Evolutionary conservation across 2,797 vertebrate genomes (phyloP).

Genomic region (Acrossocheilus wenchowensis): DNA sequence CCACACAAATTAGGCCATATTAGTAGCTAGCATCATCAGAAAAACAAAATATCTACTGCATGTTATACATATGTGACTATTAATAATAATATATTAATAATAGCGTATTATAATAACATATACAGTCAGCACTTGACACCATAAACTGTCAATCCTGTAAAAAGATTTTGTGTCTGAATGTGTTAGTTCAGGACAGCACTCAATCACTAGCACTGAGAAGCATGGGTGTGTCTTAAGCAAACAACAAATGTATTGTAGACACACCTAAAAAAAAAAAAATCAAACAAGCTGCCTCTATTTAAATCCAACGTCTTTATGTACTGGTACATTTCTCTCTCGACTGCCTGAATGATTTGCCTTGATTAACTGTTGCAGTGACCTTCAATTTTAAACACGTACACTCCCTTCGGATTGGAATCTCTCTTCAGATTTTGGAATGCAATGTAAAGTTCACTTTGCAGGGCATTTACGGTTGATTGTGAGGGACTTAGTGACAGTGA

Average conservation of each 20-base stretch:
- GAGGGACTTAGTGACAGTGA: neutral
- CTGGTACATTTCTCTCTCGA: neutral
- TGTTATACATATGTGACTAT: too few relatives aligned
- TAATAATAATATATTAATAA: too few relatives aligned
- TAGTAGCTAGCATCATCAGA: neutral
- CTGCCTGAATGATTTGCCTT: neutral
- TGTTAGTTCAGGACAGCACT: neutral
- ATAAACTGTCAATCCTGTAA: neutral
- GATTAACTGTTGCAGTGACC: too few relatives aligned
- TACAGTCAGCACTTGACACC: neutral
- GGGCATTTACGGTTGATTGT: too few relatives aligned
- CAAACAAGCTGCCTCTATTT: neutral
- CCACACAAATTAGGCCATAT: neutral
- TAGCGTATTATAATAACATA: too few relatives aligned
- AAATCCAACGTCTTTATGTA: neutral
- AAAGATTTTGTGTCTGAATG: neutral
- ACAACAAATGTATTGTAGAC: neutral
- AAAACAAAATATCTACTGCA: too few relatives aligned
- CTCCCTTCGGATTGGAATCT: neutral
- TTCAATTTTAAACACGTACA: neutral
- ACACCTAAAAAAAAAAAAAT: too few relatives aligned
- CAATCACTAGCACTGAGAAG: neutral
- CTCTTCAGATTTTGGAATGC: too few relatives aligned
- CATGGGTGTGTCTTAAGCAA: conserved; percentile 32
- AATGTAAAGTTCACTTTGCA: neutral